Conservation (phyloP, 2,113 vertebrate genomes). For the Pteropus alecto region DNA sequence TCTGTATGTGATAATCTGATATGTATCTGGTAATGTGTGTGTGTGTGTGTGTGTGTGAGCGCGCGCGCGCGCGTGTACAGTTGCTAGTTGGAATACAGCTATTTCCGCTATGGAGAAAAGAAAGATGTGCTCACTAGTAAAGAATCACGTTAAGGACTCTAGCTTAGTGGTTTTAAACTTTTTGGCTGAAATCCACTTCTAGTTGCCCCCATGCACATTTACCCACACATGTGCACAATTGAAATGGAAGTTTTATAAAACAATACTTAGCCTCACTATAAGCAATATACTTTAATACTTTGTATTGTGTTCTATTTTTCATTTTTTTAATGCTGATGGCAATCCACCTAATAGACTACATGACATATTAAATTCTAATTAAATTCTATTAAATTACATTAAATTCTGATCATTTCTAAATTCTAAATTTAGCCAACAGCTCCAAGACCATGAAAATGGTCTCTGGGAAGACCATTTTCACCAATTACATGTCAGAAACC, state of each 20-base stretch:
- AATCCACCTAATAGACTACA: not conserved
- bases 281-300: not conserved
- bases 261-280: not conserved
- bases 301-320: not conserved
- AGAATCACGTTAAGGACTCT: not conserved
- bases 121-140: not conserved
- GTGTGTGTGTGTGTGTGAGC: too few species aligned
- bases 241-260: not conserved
- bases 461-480: not conserved
- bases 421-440: not conserved
- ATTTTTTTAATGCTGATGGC: not conserved
- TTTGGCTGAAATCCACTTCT: not conserved
- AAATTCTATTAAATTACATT: not conserved
- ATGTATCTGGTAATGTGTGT: not conserved
- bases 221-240: not conserved
- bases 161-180: not conserved
- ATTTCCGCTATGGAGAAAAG: not conserved
- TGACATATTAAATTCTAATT: not conserved
- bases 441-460: too few species aligned
- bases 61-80: too few species aligned
- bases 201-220: not conserved
- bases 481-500: not conserved
- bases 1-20: not conserved
- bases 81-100: not conserved
- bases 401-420: not conserved